These are phyloP conservation scores for Stomatorhinus walkeri DNA, from an alignment of 2,797 vertebrate species.

Conservation along the genomic window DNA sequence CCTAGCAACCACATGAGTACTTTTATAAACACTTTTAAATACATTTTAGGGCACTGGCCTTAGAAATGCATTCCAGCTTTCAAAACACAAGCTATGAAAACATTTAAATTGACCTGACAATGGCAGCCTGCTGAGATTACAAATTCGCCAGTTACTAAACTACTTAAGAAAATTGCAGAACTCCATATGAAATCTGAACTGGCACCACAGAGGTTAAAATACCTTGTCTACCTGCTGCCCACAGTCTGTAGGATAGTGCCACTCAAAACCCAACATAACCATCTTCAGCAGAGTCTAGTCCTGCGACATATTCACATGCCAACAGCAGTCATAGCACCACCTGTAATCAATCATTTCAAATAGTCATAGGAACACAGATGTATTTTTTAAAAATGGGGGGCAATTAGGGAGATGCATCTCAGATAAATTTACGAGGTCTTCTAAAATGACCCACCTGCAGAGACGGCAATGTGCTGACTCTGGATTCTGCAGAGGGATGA, in stretches of 20 bases:
- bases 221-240: neutral
- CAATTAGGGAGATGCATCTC: neutral
- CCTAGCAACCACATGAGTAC: neutral
- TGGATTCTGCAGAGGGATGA: neutral
- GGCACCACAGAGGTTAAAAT: neutral
- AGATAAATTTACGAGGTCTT: neutral
- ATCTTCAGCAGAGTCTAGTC: neutral
- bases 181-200: neutral
- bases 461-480: neutral
- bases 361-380: neutral
- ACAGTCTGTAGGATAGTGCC: neutral
- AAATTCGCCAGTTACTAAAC: neutral
- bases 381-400: neutral
- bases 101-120: neutral
- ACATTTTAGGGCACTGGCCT: neutral
- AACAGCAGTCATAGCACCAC: neutral
- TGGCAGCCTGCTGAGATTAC: neutral
- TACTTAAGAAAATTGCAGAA: neutral
- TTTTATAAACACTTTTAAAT: neutral
- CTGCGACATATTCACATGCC: neutral
- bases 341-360: neutral
- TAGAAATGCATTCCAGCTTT: neutral
- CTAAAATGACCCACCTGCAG: neutral
- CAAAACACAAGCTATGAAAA: neutral
- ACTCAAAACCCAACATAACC: neutral